phyloP scores from a whole-genome alignment of 2,113 vertebrate genomes.

The Eptesicus fuscus region DNA sequence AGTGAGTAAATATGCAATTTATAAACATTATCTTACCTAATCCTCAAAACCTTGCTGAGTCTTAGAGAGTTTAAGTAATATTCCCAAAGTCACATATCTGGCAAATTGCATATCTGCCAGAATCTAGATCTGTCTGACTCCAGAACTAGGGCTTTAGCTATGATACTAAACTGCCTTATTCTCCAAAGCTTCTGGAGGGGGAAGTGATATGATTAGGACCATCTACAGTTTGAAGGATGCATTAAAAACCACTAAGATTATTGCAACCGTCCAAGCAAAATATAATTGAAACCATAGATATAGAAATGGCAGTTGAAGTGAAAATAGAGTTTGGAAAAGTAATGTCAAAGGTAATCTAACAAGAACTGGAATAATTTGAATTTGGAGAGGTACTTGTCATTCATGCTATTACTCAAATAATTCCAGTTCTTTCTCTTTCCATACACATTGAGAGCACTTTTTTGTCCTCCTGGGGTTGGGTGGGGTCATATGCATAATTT shows the following conservation, averaged over 20 bases:
- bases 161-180: neutral
- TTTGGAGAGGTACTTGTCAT: neutral
- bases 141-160: neutral
- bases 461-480: neutral
- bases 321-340: neutral
- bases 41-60: neutral
- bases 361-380: neutral
- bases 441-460: neutral
- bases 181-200: neutral
- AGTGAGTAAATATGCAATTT: constrained; percentile 28
- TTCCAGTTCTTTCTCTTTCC: neutral
- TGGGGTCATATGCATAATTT: neutral
- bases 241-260: neutral
- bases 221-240: neutral
- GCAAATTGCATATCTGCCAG: neutral
- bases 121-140: neutral
- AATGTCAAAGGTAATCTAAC: neutral
- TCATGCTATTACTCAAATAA: neutral
- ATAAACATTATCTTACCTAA: constrained; percentile 26
- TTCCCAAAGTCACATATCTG: neutral
- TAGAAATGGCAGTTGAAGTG: neutral
- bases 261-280: neutral
- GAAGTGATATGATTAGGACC: neutral
- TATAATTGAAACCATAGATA: neutral
- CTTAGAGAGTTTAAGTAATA: constrained; percentile 11